Conservation (phyloP, 2,113 vertebrate species). For the Sceloporus tristichus region DNA sequence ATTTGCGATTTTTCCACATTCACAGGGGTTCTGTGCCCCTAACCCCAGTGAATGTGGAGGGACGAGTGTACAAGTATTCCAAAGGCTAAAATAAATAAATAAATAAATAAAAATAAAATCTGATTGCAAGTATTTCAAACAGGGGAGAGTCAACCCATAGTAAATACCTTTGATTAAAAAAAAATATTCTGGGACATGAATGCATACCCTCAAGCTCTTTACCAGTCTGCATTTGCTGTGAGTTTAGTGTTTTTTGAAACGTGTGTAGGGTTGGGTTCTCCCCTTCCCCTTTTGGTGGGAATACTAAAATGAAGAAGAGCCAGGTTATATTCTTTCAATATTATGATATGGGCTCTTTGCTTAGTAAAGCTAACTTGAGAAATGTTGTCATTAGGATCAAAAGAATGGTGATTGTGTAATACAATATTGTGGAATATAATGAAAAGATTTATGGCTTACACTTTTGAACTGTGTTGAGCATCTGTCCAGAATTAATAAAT, state of each 20-base stretch:
- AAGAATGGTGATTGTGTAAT: background rate
- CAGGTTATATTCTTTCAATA: too few relatives aligned
- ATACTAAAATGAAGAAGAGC: background rate
- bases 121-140: too few relatives aligned
- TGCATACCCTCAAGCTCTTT: background rate
- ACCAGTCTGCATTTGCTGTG: background rate
- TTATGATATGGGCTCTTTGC: background rate
- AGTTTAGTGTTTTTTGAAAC: background rate
- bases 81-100: too few relatives aligned
- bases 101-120: too few relatives aligned
- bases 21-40: too few relatives aligned
- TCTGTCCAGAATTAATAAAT: slow-evolving; percentile 31
- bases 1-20: too few relatives aligned
- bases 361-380: background rate
- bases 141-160: background rate
- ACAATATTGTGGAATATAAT: background rate
- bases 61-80: too few relatives aligned
- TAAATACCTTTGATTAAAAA: background rate
- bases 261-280: too few relatives aligned
- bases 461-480: slow-evolving; percentile 6
- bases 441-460: slow-evolving; percentile 23
- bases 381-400: slow-evolving; percentile 9
- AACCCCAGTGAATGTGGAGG: too few relatives aligned
- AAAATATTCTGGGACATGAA: background rate
- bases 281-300: background rate